Conservation (phyloP, 2,113 vertebrate species). For the Caloenas nicobarica region DNA sequence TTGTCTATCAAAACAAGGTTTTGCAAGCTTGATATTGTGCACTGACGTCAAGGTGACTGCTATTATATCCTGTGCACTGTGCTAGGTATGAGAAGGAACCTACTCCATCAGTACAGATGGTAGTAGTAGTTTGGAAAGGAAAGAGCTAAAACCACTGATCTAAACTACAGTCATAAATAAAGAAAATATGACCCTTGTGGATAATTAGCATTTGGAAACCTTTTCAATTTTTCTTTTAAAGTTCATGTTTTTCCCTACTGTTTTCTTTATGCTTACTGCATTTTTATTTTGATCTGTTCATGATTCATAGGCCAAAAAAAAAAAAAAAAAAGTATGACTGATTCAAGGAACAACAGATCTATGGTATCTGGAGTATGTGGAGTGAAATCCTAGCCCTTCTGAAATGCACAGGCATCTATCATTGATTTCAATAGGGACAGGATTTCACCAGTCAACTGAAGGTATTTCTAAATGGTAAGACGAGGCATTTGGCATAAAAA, state of each 20-base stretch:
- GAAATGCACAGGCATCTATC: neutral
- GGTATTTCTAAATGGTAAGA: neutral
- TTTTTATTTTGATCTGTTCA: neutral
- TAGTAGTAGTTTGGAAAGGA: neutral
- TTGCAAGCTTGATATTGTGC: neutral
- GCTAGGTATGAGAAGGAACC: neutral
- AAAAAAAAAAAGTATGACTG: neutral
- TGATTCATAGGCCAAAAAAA: neutral
- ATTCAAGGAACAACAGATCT: neutral
- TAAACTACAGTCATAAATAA: neutral
- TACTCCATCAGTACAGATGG: neutral
- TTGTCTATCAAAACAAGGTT: neutral
- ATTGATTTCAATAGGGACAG: neutral
- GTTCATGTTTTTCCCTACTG: neutral
- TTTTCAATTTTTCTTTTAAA: neutral
- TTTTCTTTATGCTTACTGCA: neutral
- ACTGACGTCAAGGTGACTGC: neutral
- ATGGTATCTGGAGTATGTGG: neutral
- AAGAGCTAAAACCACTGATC: neutral
- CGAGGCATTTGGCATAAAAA: neutral
- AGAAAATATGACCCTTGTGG: accelerated
- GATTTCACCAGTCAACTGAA: neutral
- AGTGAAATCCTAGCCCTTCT: neutral
- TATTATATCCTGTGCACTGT: neutral
- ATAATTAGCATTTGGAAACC: neutral